Percentiles rank a stretch among this genome's conserved stretches.
phyloP scores from a whole-genome alignment of 2,888 invertebrate genomes.

The Drosophila mulleri region DNA sequence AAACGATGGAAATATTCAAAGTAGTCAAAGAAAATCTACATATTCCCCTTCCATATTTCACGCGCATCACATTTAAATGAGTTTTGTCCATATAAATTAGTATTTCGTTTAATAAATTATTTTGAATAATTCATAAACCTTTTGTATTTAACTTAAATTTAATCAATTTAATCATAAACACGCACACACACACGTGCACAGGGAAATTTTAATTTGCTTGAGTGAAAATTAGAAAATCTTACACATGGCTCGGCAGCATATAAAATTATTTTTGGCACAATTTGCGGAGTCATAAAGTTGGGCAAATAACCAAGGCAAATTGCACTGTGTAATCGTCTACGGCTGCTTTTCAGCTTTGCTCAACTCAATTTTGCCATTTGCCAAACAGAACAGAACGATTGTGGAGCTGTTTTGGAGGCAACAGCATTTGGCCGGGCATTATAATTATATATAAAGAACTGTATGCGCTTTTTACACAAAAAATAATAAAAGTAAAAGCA shows the following conservation, averaged over 20 bases:
- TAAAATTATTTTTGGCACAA: constrained; percentile 56
- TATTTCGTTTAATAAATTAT: not conserved
- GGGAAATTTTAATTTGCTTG: constrained; percentile 60
- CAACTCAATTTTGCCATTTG: constrained; percentile 27
- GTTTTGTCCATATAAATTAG: not conserved
- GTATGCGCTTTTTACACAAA: constrained; percentile 66
- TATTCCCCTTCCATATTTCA: not conserved
- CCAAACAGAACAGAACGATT: constrained; percentile 36
- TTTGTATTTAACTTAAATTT: not conserved
- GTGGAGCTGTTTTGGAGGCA: constrained; percentile 39
- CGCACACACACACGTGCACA: not conserved
- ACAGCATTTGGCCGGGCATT: constrained; percentile 65
- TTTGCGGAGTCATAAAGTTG: constrained; percentile 68
- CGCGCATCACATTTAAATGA: not conserved
- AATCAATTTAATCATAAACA: constrained; percentile 15
- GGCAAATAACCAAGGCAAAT: constrained; percentile 58
- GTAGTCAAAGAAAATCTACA: not conserved
- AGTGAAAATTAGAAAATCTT: constrained; percentile 67
- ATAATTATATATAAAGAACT: constrained; percentile 70
- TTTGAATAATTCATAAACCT: not conserved
- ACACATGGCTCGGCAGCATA: constrained; percentile 66
- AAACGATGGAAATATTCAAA: not conserved
- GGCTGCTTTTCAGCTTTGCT: constrained; percentile 11
- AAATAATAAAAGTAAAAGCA: constrained; percentile 55
- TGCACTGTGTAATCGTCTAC: constrained; percentile 47